phyloP scores from a whole-genome alignment of 2,888 invertebrate species.

The Trissoscelio sp. region DNA sequence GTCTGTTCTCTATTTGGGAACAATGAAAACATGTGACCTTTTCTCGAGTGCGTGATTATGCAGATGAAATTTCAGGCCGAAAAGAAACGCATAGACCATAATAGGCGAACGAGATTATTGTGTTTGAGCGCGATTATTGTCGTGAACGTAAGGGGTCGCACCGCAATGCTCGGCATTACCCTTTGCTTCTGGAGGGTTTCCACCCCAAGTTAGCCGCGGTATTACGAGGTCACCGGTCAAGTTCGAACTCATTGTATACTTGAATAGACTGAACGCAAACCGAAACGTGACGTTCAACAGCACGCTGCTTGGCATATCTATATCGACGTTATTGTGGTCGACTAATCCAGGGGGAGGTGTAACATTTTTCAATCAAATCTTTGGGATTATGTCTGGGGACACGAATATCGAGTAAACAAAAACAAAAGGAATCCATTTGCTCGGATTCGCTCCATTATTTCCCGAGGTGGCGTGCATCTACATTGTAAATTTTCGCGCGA shows the following conservation, averaged over 20 bases:
- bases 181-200: slow-evolving; percentile 54
- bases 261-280: slow-evolving; percentile 18
- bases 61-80: slow-evolving; percentile 36
- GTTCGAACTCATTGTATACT: slow-evolving; percentile 64
- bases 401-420: neutral
- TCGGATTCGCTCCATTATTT: slow-evolving; percentile 32
- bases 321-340: slow-evolving; percentile 6
- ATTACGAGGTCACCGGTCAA: slow-evolving; percentile 70
- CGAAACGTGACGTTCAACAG: slow-evolving; percentile 1
- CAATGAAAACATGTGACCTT: slow-evolving; percentile 15
- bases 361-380: neutral
- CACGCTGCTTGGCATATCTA: slow-evolving; percentile 46
- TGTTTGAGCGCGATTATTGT: slow-evolving; percentile 44
- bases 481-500: slow-evolving; percentile 53
- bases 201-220: slow-evolving; percentile 57
- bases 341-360: too few relatives aligned
- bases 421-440: slow-evolving; percentile 18
- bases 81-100: slow-evolving; percentile 25
- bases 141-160: slow-evolving; percentile 10
- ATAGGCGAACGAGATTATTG: slow-evolving; percentile 48
- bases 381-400: neutral
- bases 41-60: slow-evolving; percentile 21
- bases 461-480: slow-evolving; percentile 44
- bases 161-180: slow-evolving; percentile 34
- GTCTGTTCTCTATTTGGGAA: neutral